These are phyloP conservation scores for Heteractis magnifica DNA, from an alignment of 92 coral and sea anemone genomes.

Conservation along the genomic window DNA sequence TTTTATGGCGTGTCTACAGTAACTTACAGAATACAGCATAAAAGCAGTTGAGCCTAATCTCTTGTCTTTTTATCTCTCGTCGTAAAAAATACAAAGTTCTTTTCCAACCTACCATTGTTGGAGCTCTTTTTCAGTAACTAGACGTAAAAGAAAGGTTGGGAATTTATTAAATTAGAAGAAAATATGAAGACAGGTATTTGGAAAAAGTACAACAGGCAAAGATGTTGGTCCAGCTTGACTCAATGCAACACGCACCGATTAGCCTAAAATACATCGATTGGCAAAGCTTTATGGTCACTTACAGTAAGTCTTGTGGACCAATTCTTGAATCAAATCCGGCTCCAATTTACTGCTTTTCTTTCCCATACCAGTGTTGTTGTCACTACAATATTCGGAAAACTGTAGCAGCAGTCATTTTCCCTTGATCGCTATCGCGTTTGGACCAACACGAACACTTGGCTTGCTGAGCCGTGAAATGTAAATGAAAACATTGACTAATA, in stretches of 20 bases:
- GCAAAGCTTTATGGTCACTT: constrained; percentile 32
- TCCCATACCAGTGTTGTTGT: constrained; percentile 61
- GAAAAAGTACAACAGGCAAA: constrained; percentile 3
- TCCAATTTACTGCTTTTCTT: constrained; percentile 85
- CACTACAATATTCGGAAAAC: background rate
- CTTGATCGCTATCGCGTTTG: background rate
- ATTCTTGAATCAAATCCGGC: constrained; percentile 87
- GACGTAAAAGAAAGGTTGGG: constrained; percentile 23
- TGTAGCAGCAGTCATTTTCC: background rate
- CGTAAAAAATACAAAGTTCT: background rate
- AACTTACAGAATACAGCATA: background rate
- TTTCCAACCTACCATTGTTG: constrained; percentile 83
- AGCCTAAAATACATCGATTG: background rate
- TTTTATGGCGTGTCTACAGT: background rate
- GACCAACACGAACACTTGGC: background rate
- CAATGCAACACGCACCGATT: background rate
- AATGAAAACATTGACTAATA: constrained; percentile 12
- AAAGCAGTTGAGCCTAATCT: background rate
- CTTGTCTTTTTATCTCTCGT: background rate
- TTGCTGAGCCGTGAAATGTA: background rate
- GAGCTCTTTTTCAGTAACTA: constrained; percentile 94
- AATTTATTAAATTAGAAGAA: background rate
- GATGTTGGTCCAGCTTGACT: background rate
- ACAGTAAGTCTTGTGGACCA: constrained; percentile 93
- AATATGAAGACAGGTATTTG: background rate